phyloP scores from a whole-genome alignment of 2,888 invertebrate species.

The Escarpia spicata region DNA sequence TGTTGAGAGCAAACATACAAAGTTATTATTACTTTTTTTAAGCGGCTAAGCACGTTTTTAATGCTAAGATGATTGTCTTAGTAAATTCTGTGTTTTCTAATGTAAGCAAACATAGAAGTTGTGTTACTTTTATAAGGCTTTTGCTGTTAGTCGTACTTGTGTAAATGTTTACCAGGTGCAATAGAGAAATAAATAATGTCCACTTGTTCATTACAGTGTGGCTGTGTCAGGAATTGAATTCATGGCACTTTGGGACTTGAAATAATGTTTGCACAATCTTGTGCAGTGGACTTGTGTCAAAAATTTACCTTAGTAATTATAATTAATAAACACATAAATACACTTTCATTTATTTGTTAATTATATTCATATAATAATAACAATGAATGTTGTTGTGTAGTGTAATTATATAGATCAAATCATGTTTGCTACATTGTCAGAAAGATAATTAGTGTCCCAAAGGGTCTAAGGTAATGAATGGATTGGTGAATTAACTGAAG shows the following conservation, averaged over 20 bases:
- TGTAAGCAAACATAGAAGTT: not conserved
- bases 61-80: too few relatives aligned
- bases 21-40: too few relatives aligned
- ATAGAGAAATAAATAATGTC: not conserved
- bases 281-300: not conserved
- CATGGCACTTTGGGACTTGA: not conserved
- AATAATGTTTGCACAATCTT: not conserved
- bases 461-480: not conserved
- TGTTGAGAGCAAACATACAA: too few relatives aligned
- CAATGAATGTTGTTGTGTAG: not conserved
- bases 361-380: not conserved
- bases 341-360: not conserved
- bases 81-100: too few relatives aligned
- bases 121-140: not conserved
- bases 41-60: too few relatives aligned
- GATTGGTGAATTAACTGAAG: not conserved
- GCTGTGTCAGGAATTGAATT: not conserved
- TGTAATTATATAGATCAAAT: not conserved
- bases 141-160: not conserved
- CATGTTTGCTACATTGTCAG: not conserved
- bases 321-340: not conserved
- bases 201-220: not conserved
- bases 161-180: not conserved
- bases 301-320: not conserved
- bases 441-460: not conserved